Evolutionary conservation across 2,113 vertebrate species (phyloP), one percentile per base, ranked within the genome.

Genomic region (Antigone vipio): DNA sequence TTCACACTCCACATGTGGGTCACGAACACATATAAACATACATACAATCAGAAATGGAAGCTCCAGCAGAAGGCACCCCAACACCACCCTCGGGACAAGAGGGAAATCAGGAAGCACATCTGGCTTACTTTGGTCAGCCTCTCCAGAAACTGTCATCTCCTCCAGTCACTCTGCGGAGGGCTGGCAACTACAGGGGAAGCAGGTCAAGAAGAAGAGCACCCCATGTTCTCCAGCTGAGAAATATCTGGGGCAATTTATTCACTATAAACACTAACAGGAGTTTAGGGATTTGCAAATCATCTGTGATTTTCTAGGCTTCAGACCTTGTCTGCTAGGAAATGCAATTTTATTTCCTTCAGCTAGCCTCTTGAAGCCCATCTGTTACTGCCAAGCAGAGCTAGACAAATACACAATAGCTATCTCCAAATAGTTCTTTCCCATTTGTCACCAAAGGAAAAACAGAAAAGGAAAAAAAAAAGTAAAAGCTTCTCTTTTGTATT

Each of bases 61-160:
- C 85, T 92, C 74, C 38, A 71, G 79, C 59, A 87, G 50, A 95
- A 89, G 79, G 35, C 76, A 66, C 32, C 77, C 64, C 71, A 85
- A 68, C 38, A 40, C 9, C 66, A 56, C 42, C 56, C 63, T 32
- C 45, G 71, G 89, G 42, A 58, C 50, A 73, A 66, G 23, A 72
- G 26, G 24, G 72, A 84, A 17, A 75, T 92, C 49, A 16, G 84
- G 86, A 91, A 73, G 74, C 85, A 85, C 59, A 73, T 85, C 91
- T 91, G 80, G 86, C 56, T 92, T 83, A 77, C 81, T 94, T 89
- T 95, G 89, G 85, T 72, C 83, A 89, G 83, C 67, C 86, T 84
- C 84, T 89, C 67, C 88, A 91, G 81, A 80, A 81, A 78, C 58
- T 59, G 47, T n/a, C 8, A 21, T 27, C 74, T 79, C 79, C 76